Conservation (phyloP, 2,888 invertebrate genomes). For the Hyalella azteca region DNA sequence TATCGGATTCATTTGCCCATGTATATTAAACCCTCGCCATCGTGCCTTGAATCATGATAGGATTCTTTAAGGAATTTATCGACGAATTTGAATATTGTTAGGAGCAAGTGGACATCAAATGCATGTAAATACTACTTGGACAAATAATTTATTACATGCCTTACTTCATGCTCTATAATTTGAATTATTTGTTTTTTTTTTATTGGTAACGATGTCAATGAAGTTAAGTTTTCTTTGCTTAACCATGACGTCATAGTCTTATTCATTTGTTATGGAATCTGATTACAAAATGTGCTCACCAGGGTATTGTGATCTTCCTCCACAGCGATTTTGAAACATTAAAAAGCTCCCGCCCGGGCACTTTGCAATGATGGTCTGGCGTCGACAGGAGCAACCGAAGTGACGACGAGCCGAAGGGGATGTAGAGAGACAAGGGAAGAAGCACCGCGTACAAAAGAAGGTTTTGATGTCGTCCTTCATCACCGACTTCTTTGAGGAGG, state of each 20-base stretch:
- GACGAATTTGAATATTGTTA: no score
- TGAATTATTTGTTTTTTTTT: no score
- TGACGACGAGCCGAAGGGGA: conserved; percentile 47
- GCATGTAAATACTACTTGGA: background rate
- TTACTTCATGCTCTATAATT: background rate
- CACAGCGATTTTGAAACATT: conserved; percentile 67
- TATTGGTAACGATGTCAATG: no score
- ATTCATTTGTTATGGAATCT: no score
- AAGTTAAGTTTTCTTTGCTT: no score
- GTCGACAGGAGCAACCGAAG: conserved; percentile 67
- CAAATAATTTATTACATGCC: background rate
- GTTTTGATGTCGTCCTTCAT: conserved; percentile 68
- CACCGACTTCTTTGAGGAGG: conserved; percentile 67
- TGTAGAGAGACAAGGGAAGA: conserved; percentile 64
- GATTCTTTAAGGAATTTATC: no score
- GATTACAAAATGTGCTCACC: conserved; percentile 63
- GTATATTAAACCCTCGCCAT: no score
- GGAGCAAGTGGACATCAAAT: no score
- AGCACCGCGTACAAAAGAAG: conserved; percentile 63
- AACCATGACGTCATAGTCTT: no score
- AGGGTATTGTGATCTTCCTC: conserved; percentile 67
- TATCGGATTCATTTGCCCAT: no score
- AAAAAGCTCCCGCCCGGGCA: conserved; percentile 66
- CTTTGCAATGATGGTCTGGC: conserved; percentile 70
- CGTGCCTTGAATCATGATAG: no score